Conservation (phyloP, 2,888 invertebrate genomes). For the Azorinus chamasolen region DNA sequence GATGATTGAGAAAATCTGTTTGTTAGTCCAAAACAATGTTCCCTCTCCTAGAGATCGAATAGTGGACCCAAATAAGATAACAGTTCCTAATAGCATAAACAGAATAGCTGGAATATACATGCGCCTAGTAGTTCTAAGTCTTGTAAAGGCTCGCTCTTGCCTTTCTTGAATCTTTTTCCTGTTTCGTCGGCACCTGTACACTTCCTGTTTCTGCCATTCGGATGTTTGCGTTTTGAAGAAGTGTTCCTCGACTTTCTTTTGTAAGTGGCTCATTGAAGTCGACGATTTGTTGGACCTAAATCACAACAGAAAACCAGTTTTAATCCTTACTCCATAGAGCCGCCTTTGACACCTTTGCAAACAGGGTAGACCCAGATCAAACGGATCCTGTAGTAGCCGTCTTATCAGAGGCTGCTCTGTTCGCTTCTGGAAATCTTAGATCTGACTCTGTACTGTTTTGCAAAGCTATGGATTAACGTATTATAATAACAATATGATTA, state of each 20-base stretch:
- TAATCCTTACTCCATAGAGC: too few relatives aligned
- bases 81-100: conserved; percentile 24
- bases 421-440: too few relatives aligned
- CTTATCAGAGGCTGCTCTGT: too few relatives aligned
- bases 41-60: conserved; percentile 47
- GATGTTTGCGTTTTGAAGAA: conserved; percentile 29
- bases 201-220: conserved; percentile 57
- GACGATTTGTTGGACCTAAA: too few relatives aligned
- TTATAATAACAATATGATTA: too few relatives aligned
- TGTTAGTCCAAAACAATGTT: conserved; percentile 42
- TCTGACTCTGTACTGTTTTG: too few relatives aligned
- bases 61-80: conserved; percentile 45
- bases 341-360: too few relatives aligned
- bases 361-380: too few relatives aligned
- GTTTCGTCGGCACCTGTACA: conserved; percentile 36
- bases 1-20: conserved; percentile 29
- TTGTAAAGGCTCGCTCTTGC: conserved; percentile 20
- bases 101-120: conserved; percentile 25
- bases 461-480: too few relatives aligned
- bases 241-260: conserved; percentile 49
- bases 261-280: conserved; percentile 15
- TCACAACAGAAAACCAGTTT: too few relatives aligned
- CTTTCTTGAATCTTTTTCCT: conserved; percentile 36
- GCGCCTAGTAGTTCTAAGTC: conserved; percentile 8
- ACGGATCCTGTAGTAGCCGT: too few relatives aligned